These are phyloP conservation scores for Vollenhovia emeryi DNA, from an alignment of 1,140 invertebrate genomes.

Conservation along the genomic window DNA sequence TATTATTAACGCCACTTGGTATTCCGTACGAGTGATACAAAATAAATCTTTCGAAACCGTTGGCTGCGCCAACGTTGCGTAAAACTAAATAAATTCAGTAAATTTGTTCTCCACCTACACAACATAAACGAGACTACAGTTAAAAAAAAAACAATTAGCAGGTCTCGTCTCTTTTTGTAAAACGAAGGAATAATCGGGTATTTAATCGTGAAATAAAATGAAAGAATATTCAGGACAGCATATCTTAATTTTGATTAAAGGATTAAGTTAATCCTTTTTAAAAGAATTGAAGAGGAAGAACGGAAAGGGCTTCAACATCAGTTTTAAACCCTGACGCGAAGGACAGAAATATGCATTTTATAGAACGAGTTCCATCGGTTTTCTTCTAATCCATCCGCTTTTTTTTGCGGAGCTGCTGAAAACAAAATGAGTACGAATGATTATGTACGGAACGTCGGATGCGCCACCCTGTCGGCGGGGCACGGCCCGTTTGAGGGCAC, in stretches of 20 bases:
- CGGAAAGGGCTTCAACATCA: not conserved
- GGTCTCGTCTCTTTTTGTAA: not conserved
- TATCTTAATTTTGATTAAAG: constrained; percentile 23
- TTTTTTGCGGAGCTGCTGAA: not conserved
- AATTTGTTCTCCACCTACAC: not conserved
- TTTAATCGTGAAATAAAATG: constrained; percentile 10
- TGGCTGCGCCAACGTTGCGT: not conserved
- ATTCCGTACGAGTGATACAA: not conserved
- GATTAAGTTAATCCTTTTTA: constrained; percentile 22
- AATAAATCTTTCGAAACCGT: constrained; percentile 15
- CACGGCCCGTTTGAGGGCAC: constrained; percentile 39
- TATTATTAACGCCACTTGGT: not conserved
- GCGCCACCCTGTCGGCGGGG: constrained; percentile 75
- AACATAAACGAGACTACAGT: not conserved
- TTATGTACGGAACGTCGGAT: constrained; percentile 45
- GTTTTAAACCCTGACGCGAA: constrained; percentile 7
- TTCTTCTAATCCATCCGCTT: not conserved
- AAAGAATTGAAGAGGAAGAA: constrained; percentile 2
- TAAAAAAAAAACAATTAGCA: not conserved
- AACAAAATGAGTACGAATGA: constrained; percentile 43
- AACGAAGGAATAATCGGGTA: not conserved
- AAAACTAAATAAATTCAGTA: constrained; percentile 8
- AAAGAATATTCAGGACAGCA: not conserved
- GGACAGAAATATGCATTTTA: constrained; percentile 2
- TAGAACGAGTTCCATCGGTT: constrained; percentile 27